Percentiles rank a stretch among this genome's conserved stretches.
Evolutionary conservation across 2,797 vertebrate species (phyloP).

Genomic region (Semotilus atromaculatus): DNA sequence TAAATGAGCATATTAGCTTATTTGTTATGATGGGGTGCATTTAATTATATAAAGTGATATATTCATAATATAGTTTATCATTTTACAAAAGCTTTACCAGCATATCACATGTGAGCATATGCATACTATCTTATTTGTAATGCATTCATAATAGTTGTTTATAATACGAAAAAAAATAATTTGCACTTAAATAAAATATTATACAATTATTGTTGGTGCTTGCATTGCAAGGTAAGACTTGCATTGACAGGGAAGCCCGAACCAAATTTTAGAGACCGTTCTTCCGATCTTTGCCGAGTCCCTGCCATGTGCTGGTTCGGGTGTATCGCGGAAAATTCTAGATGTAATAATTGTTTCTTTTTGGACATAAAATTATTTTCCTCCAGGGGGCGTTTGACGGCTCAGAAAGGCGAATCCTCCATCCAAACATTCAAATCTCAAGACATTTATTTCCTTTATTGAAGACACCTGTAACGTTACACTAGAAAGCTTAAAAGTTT

Average conservation of each 20-base stretch:
- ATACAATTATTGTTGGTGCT: neutral
- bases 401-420: neutral
- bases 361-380: fast-evolving
- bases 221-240: too few species aligned
- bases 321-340: neutral
- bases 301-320: neutral
- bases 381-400: neutral
- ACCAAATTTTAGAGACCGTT: neutral
- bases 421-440: neutral
- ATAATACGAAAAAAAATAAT: neutral
- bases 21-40: too few species aligned
- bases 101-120: too few species aligned
- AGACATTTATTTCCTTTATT: neutral
- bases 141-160: too few species aligned
- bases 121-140: too few species aligned
- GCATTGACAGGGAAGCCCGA: too few species aligned
- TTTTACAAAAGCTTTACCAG: too few species aligned
- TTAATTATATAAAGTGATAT: too few species aligned
- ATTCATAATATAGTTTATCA: too few species aligned
- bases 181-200: neutral
- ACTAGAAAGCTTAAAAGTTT: neutral
- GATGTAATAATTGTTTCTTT: fast-evolving
- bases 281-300: slow-evolving; percentile 10
- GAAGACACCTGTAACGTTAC: neutral
- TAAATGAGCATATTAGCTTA: too few species aligned